These are phyloP conservation scores for Choristoneura fumiferana DNA, from an alignment of 1,140 invertebrate genomes.

Conservation along the genomic window DNA sequence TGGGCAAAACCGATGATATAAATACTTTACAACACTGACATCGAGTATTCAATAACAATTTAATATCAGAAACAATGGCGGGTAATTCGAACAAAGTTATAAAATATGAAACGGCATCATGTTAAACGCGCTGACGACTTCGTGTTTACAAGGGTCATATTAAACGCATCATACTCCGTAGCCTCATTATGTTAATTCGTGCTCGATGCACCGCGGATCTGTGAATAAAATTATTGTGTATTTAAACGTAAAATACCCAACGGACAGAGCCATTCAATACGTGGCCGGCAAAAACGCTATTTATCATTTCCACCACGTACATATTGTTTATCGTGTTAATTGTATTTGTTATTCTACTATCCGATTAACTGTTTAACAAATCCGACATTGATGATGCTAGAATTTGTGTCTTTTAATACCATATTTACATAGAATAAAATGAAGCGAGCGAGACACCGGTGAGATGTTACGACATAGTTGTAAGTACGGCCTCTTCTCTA, in stretches of 20 bases:
- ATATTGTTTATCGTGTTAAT: slow-evolving; percentile 75
- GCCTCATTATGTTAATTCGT: slow-evolving; percentile 68
- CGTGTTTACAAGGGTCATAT: slow-evolving; percentile 25
- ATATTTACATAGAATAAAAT: too few relatives aligned
- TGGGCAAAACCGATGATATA: not conserved
- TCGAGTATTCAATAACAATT: not conserved
- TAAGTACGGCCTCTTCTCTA: slow-evolving; percentile 23
- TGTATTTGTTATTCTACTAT: slow-evolving; percentile 61
- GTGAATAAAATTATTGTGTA: slow-evolving; percentile 74
- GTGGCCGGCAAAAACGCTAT: slow-evolving; percentile 55
- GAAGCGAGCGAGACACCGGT: not conserved
- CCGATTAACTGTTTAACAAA: slow-evolving; percentile 52
- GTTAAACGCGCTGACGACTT: slow-evolving; percentile 3
- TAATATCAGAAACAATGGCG: not conserved
- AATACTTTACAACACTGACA: too few relatives aligned
- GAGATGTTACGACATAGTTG: too few relatives aligned
- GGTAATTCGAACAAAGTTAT: not conserved
- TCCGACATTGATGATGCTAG: too few relatives aligned
- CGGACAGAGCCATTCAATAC: slow-evolving; percentile 68
- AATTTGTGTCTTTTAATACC: too few relatives aligned
- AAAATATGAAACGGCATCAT: slow-evolving; percentile 4
- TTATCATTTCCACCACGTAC: slow-evolving; percentile 65
- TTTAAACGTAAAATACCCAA: slow-evolving; percentile 66
- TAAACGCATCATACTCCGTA: slow-evolving; percentile 19
- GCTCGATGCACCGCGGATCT: slow-evolving; percentile 70